Conservation (phyloP, 2,113 vertebrate genomes). For the Taxidea taxus region DNA sequence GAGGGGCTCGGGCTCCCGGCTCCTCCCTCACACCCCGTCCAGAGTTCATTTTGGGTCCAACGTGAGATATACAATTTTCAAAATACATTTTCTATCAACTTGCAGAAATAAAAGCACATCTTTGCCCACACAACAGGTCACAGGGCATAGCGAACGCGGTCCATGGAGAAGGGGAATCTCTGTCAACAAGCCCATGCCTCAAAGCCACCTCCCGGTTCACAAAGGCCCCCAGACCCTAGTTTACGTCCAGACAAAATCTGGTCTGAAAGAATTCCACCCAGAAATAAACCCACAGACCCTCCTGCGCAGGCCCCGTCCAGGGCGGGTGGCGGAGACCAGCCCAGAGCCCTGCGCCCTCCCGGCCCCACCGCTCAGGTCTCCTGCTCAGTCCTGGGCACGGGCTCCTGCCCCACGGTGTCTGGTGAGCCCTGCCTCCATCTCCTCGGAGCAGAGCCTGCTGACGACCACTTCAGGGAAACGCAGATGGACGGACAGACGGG, state of each 20-base stretch:
- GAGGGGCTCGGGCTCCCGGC: background rate
- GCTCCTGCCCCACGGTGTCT: background rate
- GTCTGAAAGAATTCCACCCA: rapidly evolving
- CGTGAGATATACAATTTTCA: background rate
- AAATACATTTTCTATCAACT: background rate
- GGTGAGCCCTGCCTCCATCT: too few species aligned
- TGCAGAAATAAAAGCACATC: background rate
- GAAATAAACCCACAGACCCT: background rate
- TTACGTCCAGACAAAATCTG: background rate
- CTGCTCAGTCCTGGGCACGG: background rate
- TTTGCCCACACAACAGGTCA: background rate
- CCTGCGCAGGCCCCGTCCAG: background rate
- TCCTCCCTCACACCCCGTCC: background rate
- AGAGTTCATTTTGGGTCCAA: background rate
- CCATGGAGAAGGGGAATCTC: rapidly evolving
- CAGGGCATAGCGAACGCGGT: rapidly evolving
- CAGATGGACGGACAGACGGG: background rate
- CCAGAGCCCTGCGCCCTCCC: background rate
- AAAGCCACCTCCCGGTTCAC: rapidly evolving
- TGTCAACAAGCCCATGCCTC: background rate
- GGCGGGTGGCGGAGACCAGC: background rate
- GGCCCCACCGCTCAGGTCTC: rapidly evolving
- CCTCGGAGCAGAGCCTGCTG: background rate
- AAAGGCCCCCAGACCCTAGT: background rate
- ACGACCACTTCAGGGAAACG: background rate